Conservation (phyloP, 92 coral and sea anemone genomes). For the Parazoanthus atlanticus region DNA sequence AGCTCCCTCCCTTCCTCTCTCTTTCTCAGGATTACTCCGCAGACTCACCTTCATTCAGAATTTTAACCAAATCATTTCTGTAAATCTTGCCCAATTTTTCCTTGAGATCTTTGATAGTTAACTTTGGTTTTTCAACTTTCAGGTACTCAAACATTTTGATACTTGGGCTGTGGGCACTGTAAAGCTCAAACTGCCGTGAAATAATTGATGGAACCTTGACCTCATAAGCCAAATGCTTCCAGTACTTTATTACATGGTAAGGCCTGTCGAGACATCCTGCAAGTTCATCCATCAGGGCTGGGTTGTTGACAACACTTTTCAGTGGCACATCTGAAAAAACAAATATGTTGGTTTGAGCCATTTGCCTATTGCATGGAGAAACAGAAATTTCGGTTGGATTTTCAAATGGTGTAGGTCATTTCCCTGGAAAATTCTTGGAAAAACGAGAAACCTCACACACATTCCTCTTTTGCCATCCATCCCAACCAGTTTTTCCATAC, state of each 20-base stretch:
- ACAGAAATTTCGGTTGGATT: too few relatives aligned
- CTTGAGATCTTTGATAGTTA: neutral
- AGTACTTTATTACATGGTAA: neutral
- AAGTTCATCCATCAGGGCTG: slow-evolving; percentile 1
- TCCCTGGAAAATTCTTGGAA: too few relatives aligned
- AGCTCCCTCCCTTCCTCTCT: too few relatives aligned
- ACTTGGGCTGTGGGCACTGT: neutral
- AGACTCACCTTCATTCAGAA: neutral
- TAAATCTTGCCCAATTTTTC: neutral
- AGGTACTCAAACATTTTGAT: slow-evolving; percentile 2
- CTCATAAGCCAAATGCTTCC: slow-evolving; percentile 2
- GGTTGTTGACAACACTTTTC: slow-evolving; percentile 6
- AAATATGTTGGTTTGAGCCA: neutral
- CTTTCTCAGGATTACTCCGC: too few relatives aligned
- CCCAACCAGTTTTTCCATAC: too few relatives aligned
- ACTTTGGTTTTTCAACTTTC: neutral
- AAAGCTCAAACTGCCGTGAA: neutral
- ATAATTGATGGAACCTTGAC: neutral
- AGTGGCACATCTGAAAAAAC: slow-evolving; percentile 6
- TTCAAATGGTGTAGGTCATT: too few relatives aligned
- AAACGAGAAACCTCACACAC: too few relatives aligned
- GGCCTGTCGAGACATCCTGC: slow-evolving; percentile 12
- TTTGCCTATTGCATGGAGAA: too few relatives aligned
- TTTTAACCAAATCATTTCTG: neutral
- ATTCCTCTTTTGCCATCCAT: too few relatives aligned